These are phyloP conservation scores for Stenodera caucasica DNA, from an alignment of 2,888 invertebrate species.

Conservation along the genomic window DNA sequence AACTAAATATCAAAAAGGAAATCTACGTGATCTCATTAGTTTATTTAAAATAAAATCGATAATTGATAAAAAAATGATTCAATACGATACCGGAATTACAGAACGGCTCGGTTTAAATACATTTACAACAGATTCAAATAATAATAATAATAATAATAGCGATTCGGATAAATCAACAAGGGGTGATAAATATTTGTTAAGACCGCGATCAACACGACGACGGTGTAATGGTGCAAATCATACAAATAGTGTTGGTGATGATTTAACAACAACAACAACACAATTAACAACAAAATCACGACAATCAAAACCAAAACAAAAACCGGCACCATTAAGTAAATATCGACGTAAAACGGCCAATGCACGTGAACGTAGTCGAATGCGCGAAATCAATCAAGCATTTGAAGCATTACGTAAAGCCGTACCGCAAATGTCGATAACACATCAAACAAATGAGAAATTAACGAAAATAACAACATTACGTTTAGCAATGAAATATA, in stretches of 20 bases:
- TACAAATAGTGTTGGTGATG: constrained; percentile 5
- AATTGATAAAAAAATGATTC: constrained; percentile 47
- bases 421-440: constrained; percentile 57
- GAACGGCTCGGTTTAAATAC: constrained; percentile 47
- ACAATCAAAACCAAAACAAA: constrained; percentile 48
- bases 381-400: constrained; percentile 70
- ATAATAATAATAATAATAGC: constrained; percentile 52
- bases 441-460: constrained; percentile 58
- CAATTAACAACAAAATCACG: constrained; percentile 27
- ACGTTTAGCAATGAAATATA: constrained; percentile 69
- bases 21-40: neutral
- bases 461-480: constrained; percentile 70
- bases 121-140: constrained; percentile 50
- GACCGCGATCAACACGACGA: constrained; percentile 49
- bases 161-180: constrained; percentile 40
- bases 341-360: constrained; percentile 71
- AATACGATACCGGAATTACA: constrained; percentile 50
- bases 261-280: constrained; percentile 26
- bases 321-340: constrained; percentile 64
- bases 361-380: constrained; percentile 66
- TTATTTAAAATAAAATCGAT: constrained; percentile 7
- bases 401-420: constrained; percentile 65
- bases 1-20: constrained; percentile 20
- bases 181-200: constrained; percentile 54
- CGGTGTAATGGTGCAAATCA: constrained; percentile 25